These are phyloP conservation scores for Stenotaenia linearis DNA, from an alignment of 2,888 invertebrate genomes.

Conservation along the genomic window DNA sequence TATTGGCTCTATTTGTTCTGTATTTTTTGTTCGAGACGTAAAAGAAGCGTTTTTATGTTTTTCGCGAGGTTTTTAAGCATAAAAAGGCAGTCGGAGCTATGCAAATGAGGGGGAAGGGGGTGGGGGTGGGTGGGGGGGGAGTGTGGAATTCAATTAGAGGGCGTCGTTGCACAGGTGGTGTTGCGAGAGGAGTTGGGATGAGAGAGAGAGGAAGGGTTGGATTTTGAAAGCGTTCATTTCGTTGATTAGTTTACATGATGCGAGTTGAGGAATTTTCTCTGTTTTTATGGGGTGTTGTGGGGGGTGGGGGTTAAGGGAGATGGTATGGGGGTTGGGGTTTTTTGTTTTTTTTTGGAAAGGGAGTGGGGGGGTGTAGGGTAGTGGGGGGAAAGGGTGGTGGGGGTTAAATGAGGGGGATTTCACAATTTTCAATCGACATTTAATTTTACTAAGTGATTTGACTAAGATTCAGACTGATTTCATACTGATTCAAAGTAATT, in stretches of 20 bases:
- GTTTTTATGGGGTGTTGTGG: not conserved
- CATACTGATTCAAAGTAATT: too few species aligned
- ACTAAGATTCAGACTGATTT: too few species aligned
- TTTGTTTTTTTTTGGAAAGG: not conserved
- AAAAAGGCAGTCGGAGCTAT: not conserved
- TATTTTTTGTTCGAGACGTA: not conserved
- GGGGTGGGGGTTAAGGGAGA: too few species aligned
- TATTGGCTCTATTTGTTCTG: too few species aligned
- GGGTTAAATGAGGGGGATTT: too few species aligned
- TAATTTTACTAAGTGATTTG: too few species aligned
- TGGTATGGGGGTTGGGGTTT: not conserved
- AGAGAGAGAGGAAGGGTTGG: not conserved
- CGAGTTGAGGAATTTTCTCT: not conserved
- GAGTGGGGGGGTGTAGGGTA: too few species aligned
- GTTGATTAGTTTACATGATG: not conserved
- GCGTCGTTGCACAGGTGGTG: constrained; percentile 11
- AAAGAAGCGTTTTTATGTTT: not conserved
- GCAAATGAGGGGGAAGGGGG: not conserved
- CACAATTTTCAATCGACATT: too few species aligned
- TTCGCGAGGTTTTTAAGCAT: not conserved
- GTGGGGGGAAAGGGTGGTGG: too few species aligned
- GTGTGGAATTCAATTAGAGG: constrained; percentile 15
- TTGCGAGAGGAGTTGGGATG: not conserved
- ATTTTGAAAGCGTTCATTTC: not conserved
- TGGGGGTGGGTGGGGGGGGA: not conserved